Conservation (phyloP, 2,113 vertebrate species). For the Istiophorus platypterus region DNA sequence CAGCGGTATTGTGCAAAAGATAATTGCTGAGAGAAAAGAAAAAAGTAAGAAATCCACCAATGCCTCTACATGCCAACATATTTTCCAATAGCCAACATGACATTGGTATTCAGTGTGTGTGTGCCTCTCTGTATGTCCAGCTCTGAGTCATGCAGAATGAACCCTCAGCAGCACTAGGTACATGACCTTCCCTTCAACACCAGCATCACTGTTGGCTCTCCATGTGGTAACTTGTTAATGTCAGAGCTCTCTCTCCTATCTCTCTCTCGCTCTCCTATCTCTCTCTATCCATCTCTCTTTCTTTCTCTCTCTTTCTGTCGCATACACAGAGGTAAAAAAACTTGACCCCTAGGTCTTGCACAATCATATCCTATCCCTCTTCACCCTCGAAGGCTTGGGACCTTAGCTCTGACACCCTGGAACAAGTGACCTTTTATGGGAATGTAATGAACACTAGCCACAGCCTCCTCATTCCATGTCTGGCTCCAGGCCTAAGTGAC, state of each 20-base stretch:
- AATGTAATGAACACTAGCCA: conserved; percentile 57
- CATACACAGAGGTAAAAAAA: conserved; percentile 35
- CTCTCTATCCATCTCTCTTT: conserved; percentile 22
- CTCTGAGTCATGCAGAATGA: conserved; percentile 72
- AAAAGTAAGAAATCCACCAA: conserved; percentile 11
- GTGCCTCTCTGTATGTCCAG: conserved; percentile 50
- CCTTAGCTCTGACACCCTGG: conserved; percentile 43
- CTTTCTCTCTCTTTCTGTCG: conserved; percentile 37
- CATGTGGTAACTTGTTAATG: conserved; percentile 69
- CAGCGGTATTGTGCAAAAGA: conserved; percentile 30
- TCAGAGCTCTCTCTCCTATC: conserved; percentile 42
- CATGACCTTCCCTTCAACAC: conserved; percentile 75
- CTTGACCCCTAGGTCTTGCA: conserved; percentile 62
- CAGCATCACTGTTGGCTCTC: conserved; percentile 57
- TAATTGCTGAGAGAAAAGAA: conserved; percentile 9
- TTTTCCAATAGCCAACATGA: conserved; percentile 36
- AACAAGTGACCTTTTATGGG: conserved; percentile 67
- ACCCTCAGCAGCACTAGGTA: conserved; percentile 57
- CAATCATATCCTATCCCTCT: conserved; percentile 54
- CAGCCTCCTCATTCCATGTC: conserved; percentile 32
- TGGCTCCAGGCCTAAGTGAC: conserved; percentile 41
- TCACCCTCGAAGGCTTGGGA: conserved; percentile 39
- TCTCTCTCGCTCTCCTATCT: conserved; percentile 28
- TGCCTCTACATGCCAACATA: background rate
- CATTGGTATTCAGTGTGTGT: conserved; percentile 62